These are phyloP conservation scores for Cylindroiulus punctatus DNA, from an alignment of 2,888 invertebrate species.

Conservation along the genomic window DNA sequence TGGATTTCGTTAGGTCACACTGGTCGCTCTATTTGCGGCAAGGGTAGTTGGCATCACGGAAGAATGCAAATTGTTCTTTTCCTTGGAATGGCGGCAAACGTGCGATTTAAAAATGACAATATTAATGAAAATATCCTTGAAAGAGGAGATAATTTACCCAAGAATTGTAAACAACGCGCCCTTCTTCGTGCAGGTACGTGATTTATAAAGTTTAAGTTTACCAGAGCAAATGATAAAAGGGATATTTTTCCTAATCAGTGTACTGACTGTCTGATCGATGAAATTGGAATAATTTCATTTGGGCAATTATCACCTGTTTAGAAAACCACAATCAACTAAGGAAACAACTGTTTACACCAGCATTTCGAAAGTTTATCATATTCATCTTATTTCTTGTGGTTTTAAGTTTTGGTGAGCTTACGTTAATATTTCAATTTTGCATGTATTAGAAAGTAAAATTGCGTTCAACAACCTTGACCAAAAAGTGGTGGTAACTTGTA, in stretches of 20 bases:
- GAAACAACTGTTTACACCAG: neutral
- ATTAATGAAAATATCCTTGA: neutral
- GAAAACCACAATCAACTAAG: neutral
- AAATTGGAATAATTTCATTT: neutral
- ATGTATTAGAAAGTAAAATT: no score
- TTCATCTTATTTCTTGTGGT: constrained; percentile 20
- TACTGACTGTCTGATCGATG: no score
- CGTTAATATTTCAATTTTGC: neutral
- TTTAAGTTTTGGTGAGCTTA: constrained; percentile 7
- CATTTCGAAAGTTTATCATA: neutral
- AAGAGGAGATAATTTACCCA: neutral
- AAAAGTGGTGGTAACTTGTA: no score
- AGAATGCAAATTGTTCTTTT: neutral
- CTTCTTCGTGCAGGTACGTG: neutral
- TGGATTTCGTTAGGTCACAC: no score
- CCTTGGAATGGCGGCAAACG: neutral
- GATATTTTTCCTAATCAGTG: no score
- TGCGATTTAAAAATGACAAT: neutral
- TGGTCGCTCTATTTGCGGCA: no score
- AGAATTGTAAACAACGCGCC: neutral
- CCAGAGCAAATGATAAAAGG: no score
- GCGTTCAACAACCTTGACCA: constrained; percentile 53
- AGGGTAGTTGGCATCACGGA: neutral
- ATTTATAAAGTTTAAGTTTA: neutral
- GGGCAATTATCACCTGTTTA: neutral